These are phyloP conservation scores for Oceanites oceanicus DNA, from an alignment of 2,113 vertebrate species.

Conservation along the genomic window DNA sequence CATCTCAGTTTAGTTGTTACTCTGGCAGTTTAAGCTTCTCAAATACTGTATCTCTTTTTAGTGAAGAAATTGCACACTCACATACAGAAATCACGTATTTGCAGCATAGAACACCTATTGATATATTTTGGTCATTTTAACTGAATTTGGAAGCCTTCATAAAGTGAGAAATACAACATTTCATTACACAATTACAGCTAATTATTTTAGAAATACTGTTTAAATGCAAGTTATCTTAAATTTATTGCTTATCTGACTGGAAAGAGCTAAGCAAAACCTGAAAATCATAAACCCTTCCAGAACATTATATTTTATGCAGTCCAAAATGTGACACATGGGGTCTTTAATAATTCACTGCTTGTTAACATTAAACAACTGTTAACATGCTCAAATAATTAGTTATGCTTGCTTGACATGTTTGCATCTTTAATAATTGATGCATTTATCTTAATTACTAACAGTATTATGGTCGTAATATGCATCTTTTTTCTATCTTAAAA, in stretches of 20 bases:
- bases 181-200: constrained; percentile 65
- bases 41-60: constrained; percentile 14
- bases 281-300: constrained; percentile 79
- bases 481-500: constrained; percentile 88
- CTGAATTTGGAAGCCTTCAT: constrained; percentile 14
- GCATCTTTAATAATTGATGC: constrained; percentile 99
- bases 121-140: constrained; percentile 10
- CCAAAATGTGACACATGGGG: constrained; percentile 87
- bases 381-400: constrained; percentile 99
- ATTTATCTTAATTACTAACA: constrained; percentile 99
- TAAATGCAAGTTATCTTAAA: constrained; percentile 74
- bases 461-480: constrained; percentile 90
- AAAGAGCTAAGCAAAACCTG: constrained; percentile 78
- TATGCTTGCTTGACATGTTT: constrained; percentile 99
- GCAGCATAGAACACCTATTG: neutral
- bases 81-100: neutral
- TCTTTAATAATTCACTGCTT: constrained; percentile 99
- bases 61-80: neutral
- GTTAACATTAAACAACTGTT: constrained; percentile 99
- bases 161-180: constrained; percentile 49
- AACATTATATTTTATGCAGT: constrained; percentile 87
- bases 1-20: neutral
- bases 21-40: constrained; percentile 29
- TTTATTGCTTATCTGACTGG: constrained; percentile 71
- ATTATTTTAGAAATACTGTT: constrained; percentile 76